These are phyloP conservation scores for Sipha maydis DNA, from an alignment of 2,888 invertebrate genomes.

Conservation along the genomic window DNA sequence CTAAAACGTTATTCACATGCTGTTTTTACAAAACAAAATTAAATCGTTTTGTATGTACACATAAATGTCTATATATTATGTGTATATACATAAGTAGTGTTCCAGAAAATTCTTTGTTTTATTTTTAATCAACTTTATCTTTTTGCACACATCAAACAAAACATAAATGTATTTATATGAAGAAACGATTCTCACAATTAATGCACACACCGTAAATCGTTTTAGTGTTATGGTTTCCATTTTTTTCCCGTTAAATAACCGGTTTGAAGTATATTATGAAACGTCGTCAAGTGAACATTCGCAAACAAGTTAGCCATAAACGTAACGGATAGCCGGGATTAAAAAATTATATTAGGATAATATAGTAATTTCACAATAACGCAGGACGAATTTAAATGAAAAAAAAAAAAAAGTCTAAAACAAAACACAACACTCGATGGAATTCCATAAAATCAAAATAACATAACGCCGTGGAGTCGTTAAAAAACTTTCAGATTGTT, in stretches of 20 bases:
- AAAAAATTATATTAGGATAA: background rate
- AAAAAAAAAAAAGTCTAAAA: background rate
- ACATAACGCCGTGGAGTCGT: background rate
- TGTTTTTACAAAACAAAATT: background rate
- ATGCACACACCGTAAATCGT: conserved; percentile 3
- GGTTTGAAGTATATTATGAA: background rate
- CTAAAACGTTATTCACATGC: background rate
- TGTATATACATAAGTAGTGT: background rate
- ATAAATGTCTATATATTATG: background rate
- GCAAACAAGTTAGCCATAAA: background rate
- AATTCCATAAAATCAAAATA: background rate
- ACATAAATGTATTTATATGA: background rate
- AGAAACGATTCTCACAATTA: background rate
- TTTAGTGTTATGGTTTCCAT: background rate
- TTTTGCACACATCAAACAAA: background rate
- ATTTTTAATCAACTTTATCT: background rate
- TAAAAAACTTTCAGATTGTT: background rate
- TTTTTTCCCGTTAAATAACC: background rate
- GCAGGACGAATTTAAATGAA: background rate
- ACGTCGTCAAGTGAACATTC: background rate
- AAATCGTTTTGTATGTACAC: background rate
- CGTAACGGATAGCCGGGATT: background rate
- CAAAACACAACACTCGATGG: background rate
- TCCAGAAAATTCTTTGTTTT: conserved; percentile 19
- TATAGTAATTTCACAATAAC: background rate